Evolutionary conservation across 2,797 vertebrate species (phyloP), one percentile per base, ranked within the genome.

Genomic region (Siniperca undulata): DNA sequence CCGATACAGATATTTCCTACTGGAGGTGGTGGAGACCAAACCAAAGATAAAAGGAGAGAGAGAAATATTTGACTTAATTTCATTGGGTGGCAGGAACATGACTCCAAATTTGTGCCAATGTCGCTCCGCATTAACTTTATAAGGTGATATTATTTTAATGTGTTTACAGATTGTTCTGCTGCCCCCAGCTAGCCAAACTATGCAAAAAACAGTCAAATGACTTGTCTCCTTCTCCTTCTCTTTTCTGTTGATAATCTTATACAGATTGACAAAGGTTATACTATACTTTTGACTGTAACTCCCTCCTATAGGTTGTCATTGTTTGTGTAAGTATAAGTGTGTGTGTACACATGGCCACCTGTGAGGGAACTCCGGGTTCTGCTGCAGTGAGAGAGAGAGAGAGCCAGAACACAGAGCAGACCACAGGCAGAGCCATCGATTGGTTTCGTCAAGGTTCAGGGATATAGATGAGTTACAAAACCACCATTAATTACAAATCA

Each of bases 401-500:
- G 48, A 81, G 69, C 16, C n/a, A 74, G 74, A 76, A 44, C 78
- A 80, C 74, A 70, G 74, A 85, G 80, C 24, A 48, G 91, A 85
- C 90, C 91, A 93, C 92, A 91, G 87, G 93, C 91, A 83, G 79
- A 76, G 79, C 78, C 89, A 96, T 96, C 38, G 95, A 96, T 95
- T 58, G 81, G 73, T 68, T 88, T 94, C 80, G 82, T 94, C 94
- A 95, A 89, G 92, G 91, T 94, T 92, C 90, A 92, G 88, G 85
- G 86, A 90, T 94, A 95, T 91, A 95, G 89, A 94, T 93, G 92
- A 94, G 91, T 91, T 92, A 92, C 91, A 95, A 95, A 95, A 93
- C 91, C 91, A 87, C 86, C 86, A 93, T 96, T 96, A 95, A 95
- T 96, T 95, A 95, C 94, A 94, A 94, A 94, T 95, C 90, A 91